Base-by-base conservation (phyloP, 2,888 invertebrate genomes). In the Apamea sordens region DNA sequence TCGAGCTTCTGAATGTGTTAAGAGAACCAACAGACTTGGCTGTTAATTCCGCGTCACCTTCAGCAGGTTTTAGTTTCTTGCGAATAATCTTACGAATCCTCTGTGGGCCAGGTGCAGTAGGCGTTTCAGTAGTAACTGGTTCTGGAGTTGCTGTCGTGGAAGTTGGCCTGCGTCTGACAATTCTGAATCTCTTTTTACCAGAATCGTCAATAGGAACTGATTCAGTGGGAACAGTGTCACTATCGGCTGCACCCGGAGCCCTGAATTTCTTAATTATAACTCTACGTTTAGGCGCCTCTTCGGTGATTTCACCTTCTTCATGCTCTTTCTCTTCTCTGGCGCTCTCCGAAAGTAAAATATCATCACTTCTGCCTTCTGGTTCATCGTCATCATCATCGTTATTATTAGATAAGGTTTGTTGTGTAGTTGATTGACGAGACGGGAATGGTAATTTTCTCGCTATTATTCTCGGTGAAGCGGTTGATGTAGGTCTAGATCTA, bases 311-410 rank as follows among this genome's bases (percentile, higher is more conserved):
- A 24, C 88, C 85, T 74, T 94, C 94, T 53, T 94, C 91, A n/a
- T 97, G 96, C 89, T 96, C 96, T 86, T 96, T 95, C 86, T 96
- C 96, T 90, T 93, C 96, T 80, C 96, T 95, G n/a, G 96, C 94
- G 91, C 95, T 96, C 91, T 97, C 97, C n/a, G 97, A 97, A 65
- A 97, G 90, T 76, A 93, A 92, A 82, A 97, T 97, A 82, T 96
- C 96, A 81, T 96, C 96, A 75, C 89, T 90, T 90, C 93, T 95
- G 32, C 89, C 93, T 77, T 96, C 95, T 53, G 91, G 84, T 81
- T 95, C 95, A 32, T 94, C 94, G 50, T 94, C 93, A 61, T 92
- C 94, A 68, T 94, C 92, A 59, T 92, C 93, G 64, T 94, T 93
- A 50, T 89, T 90, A 74, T 53, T 92, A 86, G 87, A 86, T 72